Evolutionary conservation across 2,113 vertebrate genomes (phyloP), one percentile per base, ranked within the genome.

Genomic region (Rhinoderma darwinii): DNA sequence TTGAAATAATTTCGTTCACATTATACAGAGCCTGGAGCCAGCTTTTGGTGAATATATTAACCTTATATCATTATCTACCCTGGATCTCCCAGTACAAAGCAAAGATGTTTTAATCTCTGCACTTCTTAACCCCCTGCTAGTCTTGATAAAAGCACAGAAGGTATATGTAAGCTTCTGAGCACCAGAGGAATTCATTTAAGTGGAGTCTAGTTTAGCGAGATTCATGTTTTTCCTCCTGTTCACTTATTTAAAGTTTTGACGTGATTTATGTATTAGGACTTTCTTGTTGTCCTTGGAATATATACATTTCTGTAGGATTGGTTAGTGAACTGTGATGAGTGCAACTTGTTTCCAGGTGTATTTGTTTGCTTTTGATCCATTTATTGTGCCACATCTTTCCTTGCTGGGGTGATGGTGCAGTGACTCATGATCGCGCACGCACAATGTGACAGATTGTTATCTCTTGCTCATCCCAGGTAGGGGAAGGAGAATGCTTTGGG

Each of bases 11-110:
- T 81, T 59, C 39, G 10, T 82, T 80, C 50, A 56, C 63, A 86
- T 86, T 86, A 86, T 81, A 82, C 77, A 73, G 66, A 73, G 77
- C 85, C 77, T 74, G 47, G 18, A 82, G 77, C 66, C 66, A 82
- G 50, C 74, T 41, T 81, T 79, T 68, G 41, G 77, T 82, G 85
- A 86, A 86, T 86, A 81, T 82, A 86, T 86, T 86, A 86, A 86
- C 85, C 85, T 73, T 86, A 86, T 59, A 81, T 50, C 66, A 80
- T 80, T 8, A 72, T 39, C 75, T 81, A 61, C 66, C 43, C 77
- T 82, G 39, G 47, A 81, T 86, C 37, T 86, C 66, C 85, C 66
- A 73, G 66, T 61, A 73, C 66, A 86, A 82, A 72, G 44, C 77
- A 81, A 74, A 70, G 66, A 80, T 81, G 47, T 41, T 82, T 86